A percentile compares a stretch with the other conserved stretches of the same genome.
These are phyloP conservation scores for Oscheius sp. DNA, from an alignment of 1,140 invertebrate species.

Conservation along the genomic window DNA sequence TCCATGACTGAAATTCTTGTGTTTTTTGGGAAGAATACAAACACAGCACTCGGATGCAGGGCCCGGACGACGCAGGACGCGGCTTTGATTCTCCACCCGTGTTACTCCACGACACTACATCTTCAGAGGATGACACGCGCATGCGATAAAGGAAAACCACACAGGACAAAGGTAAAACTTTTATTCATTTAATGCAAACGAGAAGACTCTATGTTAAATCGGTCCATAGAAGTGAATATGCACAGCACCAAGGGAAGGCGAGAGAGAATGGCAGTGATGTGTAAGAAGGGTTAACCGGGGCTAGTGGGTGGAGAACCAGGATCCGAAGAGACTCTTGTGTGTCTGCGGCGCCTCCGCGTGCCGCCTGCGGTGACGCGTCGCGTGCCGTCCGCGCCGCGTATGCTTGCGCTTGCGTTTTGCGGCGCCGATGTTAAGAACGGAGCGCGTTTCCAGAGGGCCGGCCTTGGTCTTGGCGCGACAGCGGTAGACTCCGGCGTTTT, in stretches of 20 bases:
- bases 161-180: slow-evolving; percentile 1
- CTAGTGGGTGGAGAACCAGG: slow-evolving; percentile 45
- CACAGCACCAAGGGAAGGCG: slow-evolving; percentile 32
- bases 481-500: slow-evolving; percentile 55
- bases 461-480: slow-evolving; percentile 47
- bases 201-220: slow-evolving; percentile 4
- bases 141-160: background rate
- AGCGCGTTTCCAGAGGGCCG: slow-evolving; percentile 48
- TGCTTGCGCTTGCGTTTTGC: slow-evolving; percentile 60
- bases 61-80: background rate
- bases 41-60: background rate
- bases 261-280: slow-evolving; percentile 27
- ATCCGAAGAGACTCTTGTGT: slow-evolving; percentile 42
- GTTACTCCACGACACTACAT: too few relatives aligned
- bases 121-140: too few relatives aligned
- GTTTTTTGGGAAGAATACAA: background rate
- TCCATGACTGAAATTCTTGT: background rate
- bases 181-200: slow-evolving; percentile 4
- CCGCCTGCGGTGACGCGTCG: slow-evolving; percentile 34
- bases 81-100: too few relatives aligned
- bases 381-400: slow-evolving; percentile 27
- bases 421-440: slow-evolving; percentile 52
- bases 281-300: slow-evolving; percentile 1
- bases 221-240: slow-evolving; percentile 23
- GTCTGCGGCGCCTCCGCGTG: background rate